phyloP scores from a whole-genome alignment of 2,888 invertebrate species.

The Incurvaria masculella region DNA sequence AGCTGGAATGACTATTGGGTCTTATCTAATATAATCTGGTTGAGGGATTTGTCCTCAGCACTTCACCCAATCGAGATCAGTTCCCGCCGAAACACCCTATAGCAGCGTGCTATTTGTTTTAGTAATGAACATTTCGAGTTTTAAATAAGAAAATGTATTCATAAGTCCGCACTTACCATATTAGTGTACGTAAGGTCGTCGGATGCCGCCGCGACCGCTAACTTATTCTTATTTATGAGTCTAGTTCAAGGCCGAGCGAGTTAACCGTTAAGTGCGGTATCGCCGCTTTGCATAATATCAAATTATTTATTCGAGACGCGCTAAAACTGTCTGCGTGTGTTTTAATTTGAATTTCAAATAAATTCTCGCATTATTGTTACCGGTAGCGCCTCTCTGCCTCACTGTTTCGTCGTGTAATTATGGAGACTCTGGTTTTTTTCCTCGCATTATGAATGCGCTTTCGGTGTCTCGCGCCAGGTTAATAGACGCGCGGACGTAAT shows the following conservation, averaged over 20 bases:
- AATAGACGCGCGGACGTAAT: neutral
- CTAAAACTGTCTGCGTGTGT: conserved; percentile 46
- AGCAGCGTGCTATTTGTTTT: conserved; percentile 54
- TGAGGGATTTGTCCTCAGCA: too few species aligned
- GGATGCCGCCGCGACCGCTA: conserved; percentile 30
- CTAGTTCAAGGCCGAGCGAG: conserved; percentile 49
- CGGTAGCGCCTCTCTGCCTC: too few species aligned
- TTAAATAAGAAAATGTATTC: conserved; percentile 57
- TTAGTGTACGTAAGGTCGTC: conserved; percentile 45
- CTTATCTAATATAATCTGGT: too few species aligned
- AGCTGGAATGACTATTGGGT: too few species aligned
- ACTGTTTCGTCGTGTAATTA: too few species aligned
- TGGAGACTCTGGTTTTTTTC: neutral
- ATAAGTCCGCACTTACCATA: conserved; percentile 55
- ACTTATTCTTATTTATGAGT: conserved; percentile 56
- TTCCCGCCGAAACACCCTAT: conserved; percentile 37
- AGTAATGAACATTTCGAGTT: conserved; percentile 56
- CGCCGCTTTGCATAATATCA: conserved; percentile 54
- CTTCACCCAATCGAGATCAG: neutral
- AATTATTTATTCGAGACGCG: conserved; percentile 53
- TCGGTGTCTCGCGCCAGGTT: neutral
- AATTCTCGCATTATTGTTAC: conserved; percentile 22
- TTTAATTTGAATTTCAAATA: conserved; percentile 53
- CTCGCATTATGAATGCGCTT: neutral
- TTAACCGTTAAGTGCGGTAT: conserved; percentile 35